These are phyloP conservation scores for Hemibagrus wyckioides DNA, from an alignment of 2,113 vertebrate species.

Conservation along the genomic window DNA sequence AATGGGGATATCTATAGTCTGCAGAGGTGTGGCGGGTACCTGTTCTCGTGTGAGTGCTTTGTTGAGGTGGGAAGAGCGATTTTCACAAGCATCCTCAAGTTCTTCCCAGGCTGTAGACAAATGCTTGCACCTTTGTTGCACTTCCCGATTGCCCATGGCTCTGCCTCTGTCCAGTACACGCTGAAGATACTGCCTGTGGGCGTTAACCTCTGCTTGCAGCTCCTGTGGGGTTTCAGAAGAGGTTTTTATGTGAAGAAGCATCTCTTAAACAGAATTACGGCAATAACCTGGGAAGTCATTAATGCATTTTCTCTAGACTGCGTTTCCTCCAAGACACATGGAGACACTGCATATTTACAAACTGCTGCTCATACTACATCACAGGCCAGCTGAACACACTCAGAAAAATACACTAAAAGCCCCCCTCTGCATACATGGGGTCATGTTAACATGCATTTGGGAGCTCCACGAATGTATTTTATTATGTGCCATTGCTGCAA, in stretches of 20 bases:
- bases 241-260: not conserved
- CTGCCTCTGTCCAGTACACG: constrained; percentile 76
- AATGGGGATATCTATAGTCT: not conserved
- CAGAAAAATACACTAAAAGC: not conserved
- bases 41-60: constrained; percentile 77
- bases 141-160: constrained; percentile 63
- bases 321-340: not conserved
- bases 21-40: constrained; percentile 64
- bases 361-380: not conserved
- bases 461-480: not conserved
- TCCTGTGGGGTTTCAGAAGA: constrained; percentile 66
- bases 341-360: not conserved
- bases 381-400: not conserved
- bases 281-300: not conserved
- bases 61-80: constrained; percentile 72
- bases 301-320: not conserved
- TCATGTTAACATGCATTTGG: not conserved
- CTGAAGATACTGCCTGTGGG: constrained; percentile 75
- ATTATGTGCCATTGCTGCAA: not conserved
- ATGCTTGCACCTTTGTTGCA: constrained; percentile 73
- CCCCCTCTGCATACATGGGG: not conserved
- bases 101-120: constrained; percentile 77
- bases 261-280: constrained; percentile 2
- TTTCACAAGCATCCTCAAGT: constrained; percentile 76
- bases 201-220: constrained; percentile 77